These are phyloP conservation scores for Spilogale gracilis DNA, from an alignment of 2,113 vertebrate genomes.

Conservation along the genomic window DNA sequence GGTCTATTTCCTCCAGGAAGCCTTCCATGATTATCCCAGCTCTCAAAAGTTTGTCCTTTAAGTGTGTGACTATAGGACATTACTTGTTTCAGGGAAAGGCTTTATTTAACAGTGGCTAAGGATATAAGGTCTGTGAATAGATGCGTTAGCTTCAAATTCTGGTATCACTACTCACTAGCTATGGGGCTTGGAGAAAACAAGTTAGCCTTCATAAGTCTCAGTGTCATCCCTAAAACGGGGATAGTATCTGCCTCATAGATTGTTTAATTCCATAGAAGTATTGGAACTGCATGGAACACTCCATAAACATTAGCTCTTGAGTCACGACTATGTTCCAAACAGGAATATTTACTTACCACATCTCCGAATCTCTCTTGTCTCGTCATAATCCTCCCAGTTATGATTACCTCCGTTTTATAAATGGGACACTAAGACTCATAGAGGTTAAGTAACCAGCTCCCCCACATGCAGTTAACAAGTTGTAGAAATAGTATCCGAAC, in stretches of 20 bases:
- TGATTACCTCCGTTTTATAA: neutral
- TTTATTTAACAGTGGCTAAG: neutral
- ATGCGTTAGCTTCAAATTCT: neutral
- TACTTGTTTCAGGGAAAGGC: neutral
- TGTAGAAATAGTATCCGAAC: neutral
- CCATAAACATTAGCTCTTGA: neutral
- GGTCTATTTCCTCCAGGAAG: conserved; percentile 61
- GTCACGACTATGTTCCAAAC: neutral
- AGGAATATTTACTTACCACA: neutral
- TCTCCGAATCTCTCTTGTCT: neutral
- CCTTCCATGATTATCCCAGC: neutral
- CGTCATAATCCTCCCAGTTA: neutral
- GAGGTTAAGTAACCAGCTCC: neutral
- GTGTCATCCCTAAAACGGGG: neutral
- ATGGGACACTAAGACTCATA: neutral
- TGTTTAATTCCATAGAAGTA: neutral
- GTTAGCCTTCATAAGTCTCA: neutral
- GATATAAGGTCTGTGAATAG: neutral
- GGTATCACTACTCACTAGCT: neutral
- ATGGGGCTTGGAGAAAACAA: neutral
- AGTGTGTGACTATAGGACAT: neutral
- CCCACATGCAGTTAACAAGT: neutral
- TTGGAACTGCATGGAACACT: neutral
- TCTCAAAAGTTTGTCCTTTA: neutral
- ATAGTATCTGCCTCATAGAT: neutral